phyloP scores from a whole-genome alignment of 1,140 invertebrate genomes.

The Drosophila pectinifera region DNA sequence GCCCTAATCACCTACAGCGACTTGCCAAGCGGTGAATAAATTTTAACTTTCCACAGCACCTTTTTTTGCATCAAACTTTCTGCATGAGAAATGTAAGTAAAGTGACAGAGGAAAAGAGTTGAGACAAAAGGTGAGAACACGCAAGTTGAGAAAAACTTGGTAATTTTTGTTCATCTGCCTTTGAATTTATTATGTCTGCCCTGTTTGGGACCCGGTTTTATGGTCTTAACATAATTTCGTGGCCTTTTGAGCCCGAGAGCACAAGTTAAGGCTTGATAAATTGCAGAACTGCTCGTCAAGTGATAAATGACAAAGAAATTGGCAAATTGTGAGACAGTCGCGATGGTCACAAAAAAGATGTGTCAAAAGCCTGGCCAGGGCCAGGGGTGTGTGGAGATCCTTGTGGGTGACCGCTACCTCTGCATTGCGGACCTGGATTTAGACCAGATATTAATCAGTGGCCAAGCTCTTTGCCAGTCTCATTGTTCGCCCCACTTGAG shows the following conservation, averaged over 20 bases:
- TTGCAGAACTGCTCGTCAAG: constrained; percentile 55
- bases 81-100: constrained; percentile 38
- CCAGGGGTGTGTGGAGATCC: background rate
- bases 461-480: constrained; percentile 5
- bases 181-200: constrained; percentile 30
- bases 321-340: constrained; percentile 62
- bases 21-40: constrained; percentile 35
- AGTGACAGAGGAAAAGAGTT: constrained; percentile 22
- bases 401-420: constrained; percentile 14
- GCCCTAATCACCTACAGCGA: constrained; percentile 40
- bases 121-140: constrained; percentile 10
- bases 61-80: constrained; percentile 16
- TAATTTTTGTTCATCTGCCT: constrained; percentile 20
- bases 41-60: constrained; percentile 28
- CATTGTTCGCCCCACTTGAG: constrained; percentile 19
- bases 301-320: constrained; percentile 81
- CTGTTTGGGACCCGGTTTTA: constrained; percentile 14
- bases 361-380: constrained; percentile 24
- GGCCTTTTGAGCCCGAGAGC: constrained; percentile 61
- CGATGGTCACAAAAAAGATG: constrained; percentile 7
- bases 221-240: constrained; percentile 52
- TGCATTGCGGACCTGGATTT: constrained; percentile 30
- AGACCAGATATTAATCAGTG: constrained; percentile 50
- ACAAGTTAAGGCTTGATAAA: constrained; percentile 79
- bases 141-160: constrained; percentile 21